Evolutionary conservation across 2,797 vertebrate species (phyloP).

Genomic region (Pseudochirops corinnae): DNA sequence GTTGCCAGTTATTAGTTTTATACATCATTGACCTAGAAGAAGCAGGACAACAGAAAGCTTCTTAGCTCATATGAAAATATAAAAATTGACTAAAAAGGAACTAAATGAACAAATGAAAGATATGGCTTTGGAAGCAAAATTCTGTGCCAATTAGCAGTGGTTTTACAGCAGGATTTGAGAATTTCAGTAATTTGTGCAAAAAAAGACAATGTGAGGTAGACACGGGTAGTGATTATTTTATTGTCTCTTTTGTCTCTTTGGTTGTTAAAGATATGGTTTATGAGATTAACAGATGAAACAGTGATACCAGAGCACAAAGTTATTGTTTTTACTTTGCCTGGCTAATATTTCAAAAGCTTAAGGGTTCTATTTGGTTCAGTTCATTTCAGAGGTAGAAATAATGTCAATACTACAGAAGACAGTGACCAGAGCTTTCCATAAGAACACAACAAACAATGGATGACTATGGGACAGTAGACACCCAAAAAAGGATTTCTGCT

Average conservation of each 20-base stretch:
- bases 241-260: background rate
- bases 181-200: background rate
- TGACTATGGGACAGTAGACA: background rate
- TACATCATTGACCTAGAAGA: background rate
- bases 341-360: background rate
- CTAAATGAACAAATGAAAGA: background rate
- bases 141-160: background rate
- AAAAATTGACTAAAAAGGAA: background rate
- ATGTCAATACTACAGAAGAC: background rate
- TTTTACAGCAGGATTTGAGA: background rate
- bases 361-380: background rate
- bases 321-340: background rate
- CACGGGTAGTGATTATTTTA: background rate
- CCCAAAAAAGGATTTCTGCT: background rate
- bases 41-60: background rate
- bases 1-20: background rate
- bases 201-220: background rate
- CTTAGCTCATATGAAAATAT: background rate
- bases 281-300: background rate
- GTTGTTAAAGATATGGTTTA: background rate
- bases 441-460: background rate
- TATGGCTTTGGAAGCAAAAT: background rate
- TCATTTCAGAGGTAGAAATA: background rate
- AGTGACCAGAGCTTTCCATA: background rate
- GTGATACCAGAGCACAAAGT: background rate